A percentile compares a stretch with the other conserved stretches of the same genome.
phyloP scores from a whole-genome alignment of 1,140 invertebrate species.

The Trypoxylus dichotomus region DNA sequence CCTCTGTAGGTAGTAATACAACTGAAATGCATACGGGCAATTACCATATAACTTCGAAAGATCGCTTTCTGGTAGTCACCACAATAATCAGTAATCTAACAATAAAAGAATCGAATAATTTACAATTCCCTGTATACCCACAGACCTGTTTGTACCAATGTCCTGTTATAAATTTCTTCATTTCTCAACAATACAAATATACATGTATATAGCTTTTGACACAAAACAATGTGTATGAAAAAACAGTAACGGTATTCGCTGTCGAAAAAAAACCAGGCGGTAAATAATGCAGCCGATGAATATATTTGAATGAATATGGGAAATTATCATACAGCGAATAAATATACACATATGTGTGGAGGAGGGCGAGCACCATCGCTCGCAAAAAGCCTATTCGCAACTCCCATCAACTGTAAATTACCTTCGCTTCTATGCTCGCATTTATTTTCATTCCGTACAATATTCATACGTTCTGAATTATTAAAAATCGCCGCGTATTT shows the following conservation, averaged over 20 bases:
- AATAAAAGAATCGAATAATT: no score
- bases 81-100: no score
- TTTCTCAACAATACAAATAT: no score
- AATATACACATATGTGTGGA: neutral
- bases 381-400: neutral
- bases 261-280: neutral
- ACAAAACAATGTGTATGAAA: neutral
- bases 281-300: neutral
- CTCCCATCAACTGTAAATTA: neutral
- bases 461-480: slow-evolving; percentile 3
- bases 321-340: neutral
- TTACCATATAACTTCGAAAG: no score
- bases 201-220: no score
- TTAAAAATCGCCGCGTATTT: neutral
- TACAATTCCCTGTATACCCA: no score
- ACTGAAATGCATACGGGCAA: no score
- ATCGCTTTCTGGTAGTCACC: no score
- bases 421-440: neutral
- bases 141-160: no score
- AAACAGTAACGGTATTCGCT: neutral
- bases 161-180: no score
- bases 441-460: neutral
- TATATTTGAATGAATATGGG: neutral
- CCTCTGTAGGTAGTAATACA: no score
- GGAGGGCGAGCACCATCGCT: neutral